Conservation (phyloP, 1,140 invertebrate species). For the Ceratitis capitata region DNA sequence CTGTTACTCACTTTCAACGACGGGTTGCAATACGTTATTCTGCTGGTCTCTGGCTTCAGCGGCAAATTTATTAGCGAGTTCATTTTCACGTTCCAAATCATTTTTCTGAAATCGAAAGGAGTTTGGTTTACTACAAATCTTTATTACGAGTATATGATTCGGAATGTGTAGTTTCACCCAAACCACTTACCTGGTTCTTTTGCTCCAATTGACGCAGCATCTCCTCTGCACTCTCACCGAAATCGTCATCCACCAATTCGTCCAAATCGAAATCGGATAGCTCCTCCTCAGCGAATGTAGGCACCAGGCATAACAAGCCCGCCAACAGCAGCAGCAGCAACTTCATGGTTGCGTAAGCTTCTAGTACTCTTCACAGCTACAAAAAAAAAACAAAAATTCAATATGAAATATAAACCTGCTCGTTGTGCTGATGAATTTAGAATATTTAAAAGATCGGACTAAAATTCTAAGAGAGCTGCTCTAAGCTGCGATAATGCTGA, state of each 20-base stretch:
- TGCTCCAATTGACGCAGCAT: conserved; percentile 57
- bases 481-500: neutral
- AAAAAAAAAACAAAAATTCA: conserved; percentile 4
- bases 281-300: conserved; percentile 46
- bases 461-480: neutral
- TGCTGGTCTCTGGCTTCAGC: conserved; percentile 45
- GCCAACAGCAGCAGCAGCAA: conserved; percentile 48
- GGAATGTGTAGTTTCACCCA: no score
- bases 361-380: neutral
- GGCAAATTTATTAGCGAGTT: conserved; percentile 54
- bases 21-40: conserved; percentile 54
- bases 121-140: neutral
- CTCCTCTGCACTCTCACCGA: conserved; percentile 57
- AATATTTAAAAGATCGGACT: neutral
- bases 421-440: neutral
- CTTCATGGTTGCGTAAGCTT: conserved; percentile 39
- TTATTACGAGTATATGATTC: neutral
- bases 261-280: conserved; percentile 16
- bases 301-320: conserved; percentile 53
- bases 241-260: conserved; percentile 49
- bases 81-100: conserved; percentile 61
- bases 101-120: conserved; percentile 49
- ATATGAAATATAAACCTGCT: neutral
- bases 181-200: conserved; percentile 53
- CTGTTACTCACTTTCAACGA: conserved; percentile 50